These are phyloP conservation scores for Pegoplata infirma DNA, from an alignment of 2,888 invertebrate species.

Conservation along the genomic window DNA sequence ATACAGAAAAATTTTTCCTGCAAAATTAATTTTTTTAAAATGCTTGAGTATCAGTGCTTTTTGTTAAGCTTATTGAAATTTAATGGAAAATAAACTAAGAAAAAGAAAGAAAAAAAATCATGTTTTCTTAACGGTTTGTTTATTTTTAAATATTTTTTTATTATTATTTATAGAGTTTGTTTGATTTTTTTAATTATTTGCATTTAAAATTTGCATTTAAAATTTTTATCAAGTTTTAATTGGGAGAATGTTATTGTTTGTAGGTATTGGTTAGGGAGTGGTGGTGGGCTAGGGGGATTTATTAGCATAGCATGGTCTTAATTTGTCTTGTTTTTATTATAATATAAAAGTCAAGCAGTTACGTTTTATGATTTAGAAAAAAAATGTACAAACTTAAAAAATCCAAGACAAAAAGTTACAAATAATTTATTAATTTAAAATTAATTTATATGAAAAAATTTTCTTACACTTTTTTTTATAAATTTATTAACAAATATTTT, in stretches of 20 bases:
- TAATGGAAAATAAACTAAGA: too few species aligned
- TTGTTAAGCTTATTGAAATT: too few species aligned
- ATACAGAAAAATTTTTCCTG: too few species aligned
- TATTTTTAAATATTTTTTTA: background rate
- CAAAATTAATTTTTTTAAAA: too few species aligned
- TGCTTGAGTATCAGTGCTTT: too few species aligned
- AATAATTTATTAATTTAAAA: background rate
- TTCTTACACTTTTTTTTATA: background rate
- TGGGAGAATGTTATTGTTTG: background rate
- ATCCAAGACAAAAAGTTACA: background rate
- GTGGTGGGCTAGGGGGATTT: background rate
- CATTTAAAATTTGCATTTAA: too few species aligned
- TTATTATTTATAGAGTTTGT: background rate
- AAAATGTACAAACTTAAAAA: background rate
- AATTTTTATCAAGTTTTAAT: background rate
- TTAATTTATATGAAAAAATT: background rate
- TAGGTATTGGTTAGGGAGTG: background rate
- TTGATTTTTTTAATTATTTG: too few species aligned
- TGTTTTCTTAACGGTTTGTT: background rate
- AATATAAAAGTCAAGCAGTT: background rate
- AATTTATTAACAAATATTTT: background rate
- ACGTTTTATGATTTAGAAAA: background rate
- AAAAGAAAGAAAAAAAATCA: background rate
- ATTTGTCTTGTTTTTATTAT: background rate
- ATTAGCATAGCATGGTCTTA: background rate